Conservation (phyloP, 2,113 vertebrate genomes). For the Serinus canaria region DNA sequence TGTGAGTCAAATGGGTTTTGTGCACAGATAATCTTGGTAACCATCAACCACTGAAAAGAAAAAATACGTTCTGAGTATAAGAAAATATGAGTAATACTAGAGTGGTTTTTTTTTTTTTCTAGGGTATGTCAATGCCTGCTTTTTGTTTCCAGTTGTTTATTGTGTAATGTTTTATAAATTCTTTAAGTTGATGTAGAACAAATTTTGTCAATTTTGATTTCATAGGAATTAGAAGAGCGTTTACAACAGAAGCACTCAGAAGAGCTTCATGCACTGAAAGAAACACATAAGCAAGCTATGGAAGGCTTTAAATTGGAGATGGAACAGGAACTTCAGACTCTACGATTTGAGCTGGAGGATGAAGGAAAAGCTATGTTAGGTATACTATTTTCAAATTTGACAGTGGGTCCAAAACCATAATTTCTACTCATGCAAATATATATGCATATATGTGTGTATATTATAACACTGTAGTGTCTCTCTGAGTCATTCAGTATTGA, state of each 20-base stretch:
- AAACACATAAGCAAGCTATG: slow-evolving; percentile 91
- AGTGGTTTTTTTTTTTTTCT: background rate
- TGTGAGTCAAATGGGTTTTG: background rate
- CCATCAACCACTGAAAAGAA: background rate
- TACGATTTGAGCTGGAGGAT: slow-evolving; percentile 95
- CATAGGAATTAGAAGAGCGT: slow-evolving; percentile 88
- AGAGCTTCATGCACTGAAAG: slow-evolving; percentile 89
- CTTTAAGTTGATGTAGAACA: background rate
- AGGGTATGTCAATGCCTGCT: background rate
- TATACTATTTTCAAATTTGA: slow-evolving; percentile 51
- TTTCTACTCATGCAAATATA: background rate
- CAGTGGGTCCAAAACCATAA: background rate
- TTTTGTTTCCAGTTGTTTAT: background rate
- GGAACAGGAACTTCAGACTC: slow-evolving; percentile 94
- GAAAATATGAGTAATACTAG: background rate
- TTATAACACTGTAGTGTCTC: background rate
- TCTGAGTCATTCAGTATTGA: background rate
- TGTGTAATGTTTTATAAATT: background rate
- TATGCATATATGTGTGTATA: background rate
- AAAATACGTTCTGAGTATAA: background rate
- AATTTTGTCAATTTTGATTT: background rate
- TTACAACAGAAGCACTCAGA: slow-evolving; percentile 90
- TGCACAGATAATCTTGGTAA: background rate
- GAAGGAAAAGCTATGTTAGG: slow-evolving; percentile 98
- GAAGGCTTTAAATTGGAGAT: slow-evolving; percentile 94